phyloP scores from a whole-genome alignment of 2,113 vertebrate species.

The Ophthalmolycus amberensis region DNA sequence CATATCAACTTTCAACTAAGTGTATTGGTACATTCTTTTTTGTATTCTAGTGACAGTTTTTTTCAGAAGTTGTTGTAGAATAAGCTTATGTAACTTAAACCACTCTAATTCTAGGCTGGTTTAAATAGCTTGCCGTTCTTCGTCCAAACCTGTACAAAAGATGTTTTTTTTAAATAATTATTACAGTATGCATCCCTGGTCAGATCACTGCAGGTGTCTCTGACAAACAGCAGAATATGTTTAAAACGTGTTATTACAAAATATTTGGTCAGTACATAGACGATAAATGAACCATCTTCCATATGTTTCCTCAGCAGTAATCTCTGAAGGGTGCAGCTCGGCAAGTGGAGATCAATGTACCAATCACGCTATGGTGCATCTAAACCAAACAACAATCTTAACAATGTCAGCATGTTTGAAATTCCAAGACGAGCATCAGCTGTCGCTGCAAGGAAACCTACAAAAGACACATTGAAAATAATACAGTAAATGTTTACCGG shows the following conservation, averaged over 20 bases:
- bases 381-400: slow-evolving; percentile 15
- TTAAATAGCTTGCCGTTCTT: slow-evolving; percentile 52
- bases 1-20: slow-evolving; percentile 50
- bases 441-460: slow-evolving; percentile 3
- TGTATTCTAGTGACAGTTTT: slow-evolving; percentile 66
- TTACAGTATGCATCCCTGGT: slow-evolving; percentile 47
- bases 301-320: slow-evolving; percentile 8
- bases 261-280: slow-evolving; percentile 13
- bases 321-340: slow-evolving; percentile 9
- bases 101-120: slow-evolving; percentile 38
- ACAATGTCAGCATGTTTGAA: slow-evolving; percentile 6
- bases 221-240: slow-evolving; percentile 29
- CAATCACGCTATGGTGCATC: not conserved
- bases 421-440: not conserved
- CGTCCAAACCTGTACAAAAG: slow-evolving; percentile 37
- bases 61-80: slow-evolving; percentile 44
- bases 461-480: slow-evolving; percentile 14
- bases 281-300: not conserved
- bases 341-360: slow-evolving; percentile 5
- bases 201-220: slow-evolving; percentile 35
- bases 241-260: slow-evolving; percentile 25
- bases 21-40: slow-evolving; percentile 47
- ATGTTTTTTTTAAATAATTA: not conserved
- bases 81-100: slow-evolving; percentile 50
- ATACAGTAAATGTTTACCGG: slow-evolving; percentile 39